Evolutionary conservation across 2,888 invertebrate genomes (phyloP), one percentile per base, ranked within the genome.

Genomic region (Agriopis aurantiaria): DNA sequence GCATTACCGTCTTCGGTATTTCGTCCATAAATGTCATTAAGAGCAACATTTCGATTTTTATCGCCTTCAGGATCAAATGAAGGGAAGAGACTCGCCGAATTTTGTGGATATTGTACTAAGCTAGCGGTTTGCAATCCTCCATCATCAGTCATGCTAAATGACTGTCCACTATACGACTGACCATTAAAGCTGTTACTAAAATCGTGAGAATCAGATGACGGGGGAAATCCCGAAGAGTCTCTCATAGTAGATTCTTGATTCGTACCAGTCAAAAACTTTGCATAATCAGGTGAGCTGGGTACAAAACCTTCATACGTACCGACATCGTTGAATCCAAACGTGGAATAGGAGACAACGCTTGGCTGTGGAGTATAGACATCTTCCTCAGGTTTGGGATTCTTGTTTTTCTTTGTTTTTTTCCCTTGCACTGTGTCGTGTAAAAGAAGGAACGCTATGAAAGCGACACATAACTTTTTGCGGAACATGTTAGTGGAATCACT

Each of bases 261-360:
- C 17, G 72, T 81, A 53, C 81, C 82, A 61, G 81, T 90, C 51
- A 90, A 75, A 59, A 87, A 89, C 64, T 82, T 90, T 1, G 89
- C 82, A 73, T 90, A 92, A 72, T 93, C 93, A 45, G 92, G 91
- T 0, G 93, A 92, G 67, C 88, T 93, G 3, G 92, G 93, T 9
- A 93, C 84, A 68, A 92, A 93, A 3, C 92, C 93, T 74, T 92
- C 89, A 75, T 91, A 90, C 41, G 87, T 81, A 69, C 90, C 89
- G 51, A 93, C 92, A 80, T 93, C 93, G 58, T 93, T 92, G 75
- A 93, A 92, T 61, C 93, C 94, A 64, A 92, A 94, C 53, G 91
- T 91, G 2, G 94, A 93, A 77, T 93, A 93, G 2, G 93, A 90
- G 10, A 93, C 88, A 8, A 94, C 92, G 76, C 85, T 92, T 10